Evolutionary conservation across 2,888 invertebrate species (phyloP), one percentile per base, ranked within the genome.

Genomic region (Malacosoma neustria): DNA sequence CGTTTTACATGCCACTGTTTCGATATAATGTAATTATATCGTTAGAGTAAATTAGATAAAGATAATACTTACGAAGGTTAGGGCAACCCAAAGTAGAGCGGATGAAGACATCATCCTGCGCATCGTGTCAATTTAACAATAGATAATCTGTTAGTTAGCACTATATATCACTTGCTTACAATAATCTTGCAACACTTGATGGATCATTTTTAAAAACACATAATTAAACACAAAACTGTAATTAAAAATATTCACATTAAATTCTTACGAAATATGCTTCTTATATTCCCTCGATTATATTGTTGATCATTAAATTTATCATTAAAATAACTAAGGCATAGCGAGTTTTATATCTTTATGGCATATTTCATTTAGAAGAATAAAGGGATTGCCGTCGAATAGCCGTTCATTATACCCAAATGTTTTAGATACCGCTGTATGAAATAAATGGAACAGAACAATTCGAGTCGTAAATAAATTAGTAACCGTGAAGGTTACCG

Each of bases 51-150:
- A 54, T 40, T 42, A 47, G 46, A 49, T 49, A 56, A 53, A 55
- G 54, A 51, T 45, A 51, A 47, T 66, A 76, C 75, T 75, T 67
- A 76, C 75, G 48, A 66, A 47, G 48, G 51, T 46, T 31, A 70
- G 47, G 42, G 66, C 51, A 29, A 62, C 39, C 34, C 53, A 51
- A 60, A 73, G 49, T 60, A 76, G 61, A 44, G 57, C 68, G 66
- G 69, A 71, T 60, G 69, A 45, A 49, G 61, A 39, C 61, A 55
- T 43, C 72, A 75, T 72, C 50, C 50, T 61, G 49, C 40, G 35
- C 32, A 30, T 45, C 51, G 38, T 54, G 51, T 56, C 54, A 51
- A 56, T 49, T 51, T 57, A 49, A 37, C 40, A 39, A 46, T 44
- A 56, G 57, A 61, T 61, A 61, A 57, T 43, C 47, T 44, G 44